Base-by-base conservation (phyloP, 2,797 vertebrate species). In the Epinephelus awoara region DNA sequence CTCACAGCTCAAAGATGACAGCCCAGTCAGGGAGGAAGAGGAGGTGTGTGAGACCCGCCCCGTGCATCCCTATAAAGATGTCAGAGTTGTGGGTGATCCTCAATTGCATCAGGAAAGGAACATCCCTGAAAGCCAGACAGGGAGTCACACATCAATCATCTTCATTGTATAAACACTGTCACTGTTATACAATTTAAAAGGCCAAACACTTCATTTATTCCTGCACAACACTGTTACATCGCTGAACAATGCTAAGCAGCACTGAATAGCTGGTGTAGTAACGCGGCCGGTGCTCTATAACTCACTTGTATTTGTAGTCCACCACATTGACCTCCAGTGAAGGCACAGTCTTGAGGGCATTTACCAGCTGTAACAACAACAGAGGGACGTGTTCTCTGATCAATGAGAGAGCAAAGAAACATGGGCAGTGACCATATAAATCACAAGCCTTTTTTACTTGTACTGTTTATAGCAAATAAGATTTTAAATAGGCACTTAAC, bases 1-100 rank as follows among this genome's bases (percentile, higher is more conserved):
- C 98, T 94, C 92, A 99, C 98, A 99, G 94, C 90, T 99, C 98
- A 83, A 99, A 99, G 49, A 98, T 94, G 75, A 97, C 96, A 73
- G 98, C 98, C 98, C 98, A 99, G 95, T 99, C 98, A 1, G 98
- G 98, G 23, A 99, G 96, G 86, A 99, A 99, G 72, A 99, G 97
- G 79, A 99, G 94, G 87, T 99, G 98, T 8, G 98, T 99, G 74
- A 99, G 97, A 2, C 98, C 98, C 2, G 98, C 98, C 77, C 98
- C 98, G 0, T 99, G 98, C 91, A 99, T 98, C 72, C 97, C 98
- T 29, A 99, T 98, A 86, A 99, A 99, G 88, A 99, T 96, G 91
- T 99, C 98, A 0, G 98, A 97, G 95, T 98, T 99, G 91, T 98
- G 97, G 2, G 97, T 99, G 88, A 97, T 96, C 80, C 85, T 95